Base-by-base conservation (phyloP, 2,888 invertebrate genomes). In the Mesorhabditis belari region DNA sequence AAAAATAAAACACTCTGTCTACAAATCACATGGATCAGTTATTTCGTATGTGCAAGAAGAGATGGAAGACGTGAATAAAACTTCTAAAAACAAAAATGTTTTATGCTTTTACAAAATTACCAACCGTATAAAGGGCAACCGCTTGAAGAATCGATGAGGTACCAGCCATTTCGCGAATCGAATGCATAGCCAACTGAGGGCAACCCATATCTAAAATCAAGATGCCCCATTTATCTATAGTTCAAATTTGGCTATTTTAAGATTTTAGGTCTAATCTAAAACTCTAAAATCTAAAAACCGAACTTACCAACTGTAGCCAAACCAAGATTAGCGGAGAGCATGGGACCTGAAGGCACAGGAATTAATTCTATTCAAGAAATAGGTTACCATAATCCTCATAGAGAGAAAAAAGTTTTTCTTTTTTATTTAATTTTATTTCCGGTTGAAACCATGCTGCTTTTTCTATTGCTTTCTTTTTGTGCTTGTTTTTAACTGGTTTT, bases 141-240 rank as follows among this genome's bases (percentile, higher is more conserved):
- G 82, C 81, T 61, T 84, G 82, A 29, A 72, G 62, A n/a, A 85
- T 80, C 68, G 82, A 81, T 3, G 81, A 74, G 3, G 81, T 82
- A 68, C 81, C 82, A 26, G 82, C 81, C 80, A 83, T 82, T 73
- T 85, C 85, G 26, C 85, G 74, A 67, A 84, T 83, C 9, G 84
- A 84, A 72, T 85, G 85, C 85, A 85, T 85, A 53, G 82, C 82
- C 58, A 85, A 79, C 70, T 84, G 84, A 2, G 85, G 81, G 4
- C 82, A 82, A 21, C 85, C 84, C 19, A 62, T 52, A 56, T 58
- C 17, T 19, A 58, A 44, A 17, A 4, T n/a, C 28, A 6, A 12
- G n/a, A 28, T 5, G 1, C 17, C 17, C 27, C 12, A 26, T 55
- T 17, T 17, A 55, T 44, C n/a, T n/a, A n/a, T 44, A 17, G 12